These are phyloP conservation scores for Embiotoca jacksoni DNA, from an alignment of 2,113 vertebrate genomes.

Conservation along the genomic window DNA sequence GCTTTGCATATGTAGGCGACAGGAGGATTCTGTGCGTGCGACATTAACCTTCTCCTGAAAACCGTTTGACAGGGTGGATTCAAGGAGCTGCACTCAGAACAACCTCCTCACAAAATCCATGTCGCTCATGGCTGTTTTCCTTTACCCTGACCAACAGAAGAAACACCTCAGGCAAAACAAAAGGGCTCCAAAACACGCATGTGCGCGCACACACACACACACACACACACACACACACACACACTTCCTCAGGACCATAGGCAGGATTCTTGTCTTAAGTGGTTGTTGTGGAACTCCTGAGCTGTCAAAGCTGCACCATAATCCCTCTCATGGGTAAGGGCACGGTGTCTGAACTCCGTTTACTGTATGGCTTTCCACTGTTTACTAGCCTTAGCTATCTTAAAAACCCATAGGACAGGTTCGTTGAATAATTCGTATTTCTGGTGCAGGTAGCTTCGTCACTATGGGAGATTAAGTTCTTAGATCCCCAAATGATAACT, in stretches of 20 bases:
- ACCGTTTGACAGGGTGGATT: conserved; percentile 21
- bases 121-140: conserved; percentile 53
- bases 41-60: conserved; percentile 46
- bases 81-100: conserved; percentile 24
- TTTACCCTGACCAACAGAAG: conserved; percentile 33
- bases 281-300: conserved; percentile 56
- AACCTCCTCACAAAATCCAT: conserved; percentile 25
- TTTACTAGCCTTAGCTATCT: conserved; percentile 33
- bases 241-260: conserved; percentile 9
- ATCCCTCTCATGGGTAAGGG: conserved; percentile 69
- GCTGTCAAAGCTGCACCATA: conserved; percentile 69
- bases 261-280: conserved; percentile 70
- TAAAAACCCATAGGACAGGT: neutral
- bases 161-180: conserved; percentile 44
- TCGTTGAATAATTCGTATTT: conserved; percentile 3
- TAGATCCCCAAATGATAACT: neutral
- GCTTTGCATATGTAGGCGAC: conserved; percentile 22
- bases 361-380: conserved; percentile 42
- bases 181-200: conserved; percentile 3
- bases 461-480: neutral
- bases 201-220: conserved; percentile 11
- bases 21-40: conserved; percentile 12
- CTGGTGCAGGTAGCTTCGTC: neutral
- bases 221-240: conserved; percentile 12
- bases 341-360: conserved; percentile 58